Base-by-base conservation (phyloP, 1,140 invertebrate species). In the Cheumatopsyche charites region DNA sequence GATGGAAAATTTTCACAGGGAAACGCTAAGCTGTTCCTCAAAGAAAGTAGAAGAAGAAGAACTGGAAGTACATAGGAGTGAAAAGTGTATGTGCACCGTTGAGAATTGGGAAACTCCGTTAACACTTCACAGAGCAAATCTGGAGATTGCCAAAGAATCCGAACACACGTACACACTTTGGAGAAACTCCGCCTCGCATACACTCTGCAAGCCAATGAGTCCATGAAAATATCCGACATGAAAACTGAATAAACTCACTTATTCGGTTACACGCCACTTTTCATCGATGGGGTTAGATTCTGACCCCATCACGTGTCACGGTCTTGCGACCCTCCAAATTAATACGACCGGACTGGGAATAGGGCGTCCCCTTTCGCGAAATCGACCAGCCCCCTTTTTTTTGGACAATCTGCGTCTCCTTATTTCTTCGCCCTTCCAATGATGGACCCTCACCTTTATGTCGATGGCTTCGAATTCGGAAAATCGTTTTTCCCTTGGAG, bases 361-460 rank as follows among this genome's bases (percentile, higher is more conserved):
- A 58, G 29, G n/a, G 42, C 47, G 9, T 3, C 3, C 29, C 29
- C 29, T 36, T 36, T 36, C n/a, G 6, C 6, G 7, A 61, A 49
- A 13, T 13, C 45, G 4, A n/a, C n/a, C 5, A 26, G 1, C n/a
- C 69, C 71, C 25, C 12, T n/a, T n/a, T n/a, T n/a, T n/a, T n/a
- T 23, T 23, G 49, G 45, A 74, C 69, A 68, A 74, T 66, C 62
- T 71, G 69, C 45, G 52, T 26, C 29, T 63, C 36, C 43, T 6
- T 58, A 68, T 63, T 23, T 68, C 62, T 71, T 74, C 42, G 65
- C 58, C 70, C 63, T 68, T 70, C 21, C 36, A 74, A 69, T 45
- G 70, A 74, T 74, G 73, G 70, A 71, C 70, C 73, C 69, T 61
- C 52, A 21, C 25, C 62, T 26, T 62, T 62, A 62, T 65, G 61